phyloP scores from a whole-genome alignment of 2,797 vertebrate genomes.

The Taenioides sp. region DNA sequence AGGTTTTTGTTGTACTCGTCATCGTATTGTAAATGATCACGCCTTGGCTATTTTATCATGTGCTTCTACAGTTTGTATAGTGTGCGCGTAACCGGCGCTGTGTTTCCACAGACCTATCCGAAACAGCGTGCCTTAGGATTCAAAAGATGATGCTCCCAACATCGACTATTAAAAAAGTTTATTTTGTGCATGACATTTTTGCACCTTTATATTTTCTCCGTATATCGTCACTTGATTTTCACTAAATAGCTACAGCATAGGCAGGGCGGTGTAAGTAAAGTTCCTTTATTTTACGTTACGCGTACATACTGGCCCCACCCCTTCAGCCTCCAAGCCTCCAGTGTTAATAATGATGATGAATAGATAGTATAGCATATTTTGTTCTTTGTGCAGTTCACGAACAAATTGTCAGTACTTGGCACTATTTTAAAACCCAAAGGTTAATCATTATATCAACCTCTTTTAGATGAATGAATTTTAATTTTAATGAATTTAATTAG shows the following conservation, averaged over 20 bases:
- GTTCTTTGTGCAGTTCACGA: no score
- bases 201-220: not conserved
- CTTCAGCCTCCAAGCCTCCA: slow-evolving; percentile 44
- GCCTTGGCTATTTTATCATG: not conserved
- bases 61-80: slow-evolving; percentile 29
- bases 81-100: slow-evolving; percentile 35
- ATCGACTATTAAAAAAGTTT: not conserved
- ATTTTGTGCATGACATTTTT: slow-evolving; percentile 14
- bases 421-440: no score
- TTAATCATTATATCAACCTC: no score
- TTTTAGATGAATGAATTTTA: no score
- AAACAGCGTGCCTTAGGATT: slow-evolving; percentile 16
- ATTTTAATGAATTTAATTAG: not conserved
- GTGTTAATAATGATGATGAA: not conserved
- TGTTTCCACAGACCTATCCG: slow-evolving; percentile 32
- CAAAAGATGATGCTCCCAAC: slow-evolving; percentile 30
- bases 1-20: slow-evolving; percentile 1
- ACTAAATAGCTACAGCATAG: slow-evolving; percentile 47
- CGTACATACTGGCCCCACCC: slow-evolving; percentile 74
- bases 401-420: no score
- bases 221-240: slow-evolving; percentile 15
- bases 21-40: slow-evolving; percentile 4
- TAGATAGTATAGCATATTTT: no score
- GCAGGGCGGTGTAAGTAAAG: slow-evolving; percentile 61
- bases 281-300: slow-evolving; percentile 65